These are phyloP conservation scores for Mamestra brassicae DNA, from an alignment of 2,888 invertebrate genomes.

Conservation along the genomic window DNA sequence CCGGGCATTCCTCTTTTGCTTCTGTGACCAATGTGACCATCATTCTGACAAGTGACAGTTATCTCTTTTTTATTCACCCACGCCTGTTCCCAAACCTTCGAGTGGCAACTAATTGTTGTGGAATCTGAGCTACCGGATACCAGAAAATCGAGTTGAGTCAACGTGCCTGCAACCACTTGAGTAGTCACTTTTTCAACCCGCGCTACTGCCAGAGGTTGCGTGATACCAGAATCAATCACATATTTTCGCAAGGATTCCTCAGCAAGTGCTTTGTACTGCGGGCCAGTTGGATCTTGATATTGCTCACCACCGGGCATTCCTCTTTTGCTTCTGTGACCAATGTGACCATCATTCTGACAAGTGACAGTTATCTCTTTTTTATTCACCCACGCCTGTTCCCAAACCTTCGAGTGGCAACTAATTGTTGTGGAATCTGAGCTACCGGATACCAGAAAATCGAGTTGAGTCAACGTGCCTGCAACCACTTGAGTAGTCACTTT, in stretches of 20 bases:
- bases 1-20: constrained; percentile 5
- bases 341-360: constrained; percentile 12
- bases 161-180: constrained; percentile 62
- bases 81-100: not conserved
- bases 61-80: constrained; percentile 31
- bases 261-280: constrained; percentile 61
- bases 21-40: not conserved
- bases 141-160: constrained; percentile 61
- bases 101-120: not conserved
- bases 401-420: constrained; percentile 9
- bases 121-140: constrained; percentile 14
- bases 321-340: constrained; percentile 55
- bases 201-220: constrained; percentile 41
- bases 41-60: constrained; percentile 26
- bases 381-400: not conserved
- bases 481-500: constrained; percentile 65
- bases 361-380: constrained; percentile 41
- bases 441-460: constrained; percentile 56
- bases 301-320: not conserved
- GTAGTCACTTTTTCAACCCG: constrained; percentile 57
- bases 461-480: constrained; percentile 53
- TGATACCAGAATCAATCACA: constrained; percentile 41
- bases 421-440: not conserved
- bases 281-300: constrained; percentile 62
- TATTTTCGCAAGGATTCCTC: constrained; percentile 70